Conservation (phyloP, 2,797 vertebrate genomes). For the Vireo griseus region DNA sequence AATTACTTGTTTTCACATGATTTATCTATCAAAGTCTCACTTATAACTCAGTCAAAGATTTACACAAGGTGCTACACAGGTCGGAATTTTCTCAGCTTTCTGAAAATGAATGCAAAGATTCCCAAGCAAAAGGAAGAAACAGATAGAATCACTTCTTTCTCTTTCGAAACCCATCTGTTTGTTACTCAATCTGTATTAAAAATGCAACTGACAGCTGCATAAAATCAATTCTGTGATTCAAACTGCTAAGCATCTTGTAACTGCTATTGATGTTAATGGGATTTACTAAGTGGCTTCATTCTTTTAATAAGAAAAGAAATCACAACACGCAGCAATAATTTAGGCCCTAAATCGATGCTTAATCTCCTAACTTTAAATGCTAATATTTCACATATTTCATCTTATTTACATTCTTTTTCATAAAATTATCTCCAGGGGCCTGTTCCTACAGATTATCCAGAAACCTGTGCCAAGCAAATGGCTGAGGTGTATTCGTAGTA, state of each 20-base stretch:
- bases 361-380: not conserved
- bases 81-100: not conserved
- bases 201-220: not conserved
- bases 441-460: not conserved
- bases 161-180: not conserved
- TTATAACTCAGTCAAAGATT: not conserved
- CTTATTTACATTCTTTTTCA: not conserved
- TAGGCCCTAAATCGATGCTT: not conserved
- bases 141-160: not conserved
- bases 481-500: not conserved
- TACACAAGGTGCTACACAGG: not conserved
- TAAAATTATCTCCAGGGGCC: not conserved
- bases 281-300: not conserved
- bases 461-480: not conserved
- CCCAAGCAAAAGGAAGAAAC: not conserved
- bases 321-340: not conserved
- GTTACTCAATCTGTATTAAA: not conserved
- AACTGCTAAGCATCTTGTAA: not conserved
- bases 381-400: not conserved
- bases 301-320: not conserved
- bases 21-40: not conserved
- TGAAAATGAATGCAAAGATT: not conserved
- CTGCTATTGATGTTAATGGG: not conserved
- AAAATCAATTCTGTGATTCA: not conserved
- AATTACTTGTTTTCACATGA: not conserved